Evolutionary conservation across 2,888 invertebrate genomes (phyloP), one percentile per base, ranked within the genome.

Genomic region (Chrysotoxum bicinctum): DNA sequence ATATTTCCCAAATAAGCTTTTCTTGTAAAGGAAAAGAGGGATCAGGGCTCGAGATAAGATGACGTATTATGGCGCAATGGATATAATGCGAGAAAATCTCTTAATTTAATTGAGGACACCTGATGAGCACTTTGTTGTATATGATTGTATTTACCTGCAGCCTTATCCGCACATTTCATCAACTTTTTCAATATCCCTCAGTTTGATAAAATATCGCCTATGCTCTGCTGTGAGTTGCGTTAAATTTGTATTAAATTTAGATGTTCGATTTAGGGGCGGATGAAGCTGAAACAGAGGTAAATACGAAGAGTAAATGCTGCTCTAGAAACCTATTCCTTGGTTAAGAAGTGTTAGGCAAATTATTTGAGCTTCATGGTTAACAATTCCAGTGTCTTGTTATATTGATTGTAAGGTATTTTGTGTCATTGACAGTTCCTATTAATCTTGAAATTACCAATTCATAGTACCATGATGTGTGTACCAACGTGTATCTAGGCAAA

Each of bases 1-100:
- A 56, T 64, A 37, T 64, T 26, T 45, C 14, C 37, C 45, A 62
- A 76, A 50, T 66, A 32, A 72, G 37, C 45, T 54, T 70, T 50
- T 43, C 70, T 75, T 16, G 14, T n/a, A 16, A 43, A 26, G 21
- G 23, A 26, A 16, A 40, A 26, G 19, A n/a, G 2, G n/a, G 16
- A 40, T n/a, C 9, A 10, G 9, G 26, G 5, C 2, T 35, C 19
- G 16, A 2, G 62, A 54, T 74, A 12, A 10, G 48, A 69, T 78
- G 79, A 79, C 43, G 62, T 79, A 79, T 84, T 84, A 75, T 79
- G 66, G 70, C 64, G 45, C 23, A 66, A 58, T 40, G 52, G 73
- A 68, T 60, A 35, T 32, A 35, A 50, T 35, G 40, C 19, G 7
- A 48, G 48, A 40, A 73, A 73, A 64, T 68, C 68, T 68, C 52